Percentiles rank a stretch among this genome's conserved stretches.
phyloP scores from a whole-genome alignment of 1,140 invertebrate genomes.

The Drosophila auraria region DNA sequence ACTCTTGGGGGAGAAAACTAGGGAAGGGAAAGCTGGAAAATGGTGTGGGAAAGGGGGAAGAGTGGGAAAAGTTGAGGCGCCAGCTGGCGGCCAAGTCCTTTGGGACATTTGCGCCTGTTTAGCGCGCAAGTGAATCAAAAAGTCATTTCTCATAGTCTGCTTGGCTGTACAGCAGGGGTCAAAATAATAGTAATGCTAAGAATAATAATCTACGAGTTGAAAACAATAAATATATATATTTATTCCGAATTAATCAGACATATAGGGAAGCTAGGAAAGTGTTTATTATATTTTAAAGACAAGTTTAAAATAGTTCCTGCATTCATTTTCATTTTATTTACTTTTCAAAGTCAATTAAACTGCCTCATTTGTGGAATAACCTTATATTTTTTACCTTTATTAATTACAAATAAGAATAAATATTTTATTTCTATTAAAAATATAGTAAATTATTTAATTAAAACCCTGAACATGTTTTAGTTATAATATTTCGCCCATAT shows the following conservation, averaged over 20 bases:
- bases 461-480: neutral
- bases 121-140: constrained; percentile 75
- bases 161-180: constrained; percentile 3
- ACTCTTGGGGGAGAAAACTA: neutral
- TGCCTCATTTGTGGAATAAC: too few species aligned
- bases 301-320: too few species aligned
- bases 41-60: neutral
- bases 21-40: neutral
- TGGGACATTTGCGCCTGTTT: constrained; percentile 64
- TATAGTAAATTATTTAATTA: neutral
- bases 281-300: too few species aligned
- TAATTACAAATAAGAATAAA: too few species aligned
- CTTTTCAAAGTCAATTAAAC: too few species aligned
- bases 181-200: neutral
- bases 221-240: too few species aligned
- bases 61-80: constrained; percentile 31
- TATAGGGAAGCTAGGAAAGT: too few species aligned
- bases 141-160: constrained; percentile 66
- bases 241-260: too few species aligned
- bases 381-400: too few species aligned
- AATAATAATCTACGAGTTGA: too few species aligned
- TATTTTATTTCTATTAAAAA: neutral
- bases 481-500: neutral
- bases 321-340: too few species aligned
- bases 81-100: constrained; percentile 55